phyloP scores from a whole-genome alignment of 2,888 invertebrate genomes.

The Prosopocoilus inquinatus region DNA sequence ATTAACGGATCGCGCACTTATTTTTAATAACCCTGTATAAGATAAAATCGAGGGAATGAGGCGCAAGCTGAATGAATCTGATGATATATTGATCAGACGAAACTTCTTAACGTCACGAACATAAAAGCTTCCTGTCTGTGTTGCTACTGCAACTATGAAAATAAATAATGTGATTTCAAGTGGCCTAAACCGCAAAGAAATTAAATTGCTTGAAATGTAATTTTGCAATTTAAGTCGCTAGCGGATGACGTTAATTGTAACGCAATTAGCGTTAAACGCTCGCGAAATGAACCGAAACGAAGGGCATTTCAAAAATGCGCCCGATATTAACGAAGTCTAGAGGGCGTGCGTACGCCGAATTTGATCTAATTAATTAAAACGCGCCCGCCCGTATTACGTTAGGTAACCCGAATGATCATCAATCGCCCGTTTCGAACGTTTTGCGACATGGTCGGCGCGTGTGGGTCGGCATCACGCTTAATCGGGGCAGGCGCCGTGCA shows the following conservation, averaged over 20 bases:
- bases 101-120: too few species aligned
- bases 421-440: slow-evolving; percentile 17
- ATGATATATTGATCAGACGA: too few species aligned
- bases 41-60: too few species aligned
- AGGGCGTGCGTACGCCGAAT: slow-evolving; percentile 13
- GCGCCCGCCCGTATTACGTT: slow-evolving; percentile 21
- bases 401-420: slow-evolving; percentile 21
- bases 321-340: slow-evolving; percentile 8
- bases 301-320: slow-evolving; percentile 10
- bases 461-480: slow-evolving; percentile 20
- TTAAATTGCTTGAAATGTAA: not conserved
- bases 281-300: slow-evolving; percentile 12
- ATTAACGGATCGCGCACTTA: too few species aligned
- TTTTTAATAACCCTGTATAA: too few species aligned
- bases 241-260: slow-evolving; percentile 7
- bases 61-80: too few species aligned
- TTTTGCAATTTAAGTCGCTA: slow-evolving; percentile 3
- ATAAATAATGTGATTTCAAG: too few species aligned
- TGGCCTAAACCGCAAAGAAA: too few species aligned
- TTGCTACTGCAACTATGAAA: too few species aligned
- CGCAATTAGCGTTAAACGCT: slow-evolving; percentile 7
- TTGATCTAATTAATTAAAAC: slow-evolving; percentile 26
- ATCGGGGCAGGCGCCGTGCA: slow-evolving; percentile 29
- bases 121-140: too few species aligned
- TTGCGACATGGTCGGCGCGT: slow-evolving; percentile 22